A percentile compares a stretch with the other conserved stretches of the same genome.
These are phyloP conservation scores for Plebejus anna DNA, from an alignment of 2,888 invertebrate species.

Conservation along the genomic window DNA sequence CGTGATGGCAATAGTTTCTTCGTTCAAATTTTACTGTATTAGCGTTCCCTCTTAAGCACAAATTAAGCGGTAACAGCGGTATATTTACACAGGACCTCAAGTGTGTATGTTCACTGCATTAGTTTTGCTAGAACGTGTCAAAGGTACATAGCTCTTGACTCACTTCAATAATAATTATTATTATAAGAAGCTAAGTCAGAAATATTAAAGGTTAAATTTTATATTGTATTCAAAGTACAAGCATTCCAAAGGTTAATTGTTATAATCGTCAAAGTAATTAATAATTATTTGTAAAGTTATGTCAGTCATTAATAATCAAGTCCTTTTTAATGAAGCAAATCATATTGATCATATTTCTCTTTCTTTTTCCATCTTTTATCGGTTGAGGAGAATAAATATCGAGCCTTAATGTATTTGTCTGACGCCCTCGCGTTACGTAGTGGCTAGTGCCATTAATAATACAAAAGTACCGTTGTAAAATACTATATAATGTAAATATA, in stretches of 20 bases:
- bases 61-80: too few species aligned
- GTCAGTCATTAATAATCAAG: not conserved
- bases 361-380: not conserved
- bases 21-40: too few species aligned
- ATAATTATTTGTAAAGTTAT: not conserved
- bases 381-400: not conserved
- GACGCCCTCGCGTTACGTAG: not conserved
- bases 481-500: not conserved
- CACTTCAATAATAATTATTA: too few species aligned
- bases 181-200: too few species aligned
- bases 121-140: too few species aligned
- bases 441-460: not conserved
- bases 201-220: too few species aligned
- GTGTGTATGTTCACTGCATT: too few species aligned
- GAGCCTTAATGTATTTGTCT: not conserved
- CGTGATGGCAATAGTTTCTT: too few species aligned
- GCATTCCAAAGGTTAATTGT: not conserved
- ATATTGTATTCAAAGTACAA: too few species aligned
- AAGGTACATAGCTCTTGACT: too few species aligned
- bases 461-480: not conserved
- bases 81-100: too few species aligned
- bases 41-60: too few species aligned
- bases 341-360: not conserved
- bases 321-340: not conserved
- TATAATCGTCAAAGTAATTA: not conserved